A percentile compares a stretch with the other conserved stretches of the same genome.
Conservation (phyloP, 2,797 vertebrate genomes). For the Rhincodon typus region DNA sequence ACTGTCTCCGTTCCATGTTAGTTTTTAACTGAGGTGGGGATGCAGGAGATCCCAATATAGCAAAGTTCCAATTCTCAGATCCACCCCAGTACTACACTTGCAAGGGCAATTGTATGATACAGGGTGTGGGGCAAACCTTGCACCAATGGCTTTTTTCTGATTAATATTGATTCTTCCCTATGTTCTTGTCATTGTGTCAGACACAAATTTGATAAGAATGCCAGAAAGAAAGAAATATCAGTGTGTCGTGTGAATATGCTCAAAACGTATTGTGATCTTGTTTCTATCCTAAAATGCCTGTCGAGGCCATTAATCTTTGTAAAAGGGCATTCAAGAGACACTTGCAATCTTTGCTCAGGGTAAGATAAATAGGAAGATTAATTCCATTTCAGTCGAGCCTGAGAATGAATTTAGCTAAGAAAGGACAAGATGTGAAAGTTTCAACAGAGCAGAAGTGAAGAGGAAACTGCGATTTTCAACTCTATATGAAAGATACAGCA, state of each 20-base stretch:
- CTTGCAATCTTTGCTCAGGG: neutral
- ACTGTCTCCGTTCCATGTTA: neutral
- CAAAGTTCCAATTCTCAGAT: neutral
- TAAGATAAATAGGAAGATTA: slow-evolving; percentile 17
- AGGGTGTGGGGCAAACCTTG: too few species aligned
- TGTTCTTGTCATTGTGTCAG: neutral
- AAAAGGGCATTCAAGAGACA: slow-evolving; percentile 9
- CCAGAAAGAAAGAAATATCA: too few species aligned
- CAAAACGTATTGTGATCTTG: too few species aligned
- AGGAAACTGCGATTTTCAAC: neutral
- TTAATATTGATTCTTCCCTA: neutral
- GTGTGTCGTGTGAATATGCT: too few species aligned
- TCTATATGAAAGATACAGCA: neutral
- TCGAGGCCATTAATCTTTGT: slow-evolving; percentile 21
- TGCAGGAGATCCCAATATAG: neutral
- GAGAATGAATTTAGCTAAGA: neutral
- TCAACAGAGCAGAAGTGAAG: neutral
- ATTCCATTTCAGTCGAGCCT: neutral
- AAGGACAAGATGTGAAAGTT: neutral
- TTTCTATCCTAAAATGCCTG: neutral
- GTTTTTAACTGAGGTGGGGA: neutral
- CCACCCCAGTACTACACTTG: neutral
- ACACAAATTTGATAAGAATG: neutral
- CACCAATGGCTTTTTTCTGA: neutral
- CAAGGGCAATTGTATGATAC: neutral